phyloP scores from a whole-genome alignment of 2,888 invertebrate species.

The Muschampia plurimacula region DNA sequence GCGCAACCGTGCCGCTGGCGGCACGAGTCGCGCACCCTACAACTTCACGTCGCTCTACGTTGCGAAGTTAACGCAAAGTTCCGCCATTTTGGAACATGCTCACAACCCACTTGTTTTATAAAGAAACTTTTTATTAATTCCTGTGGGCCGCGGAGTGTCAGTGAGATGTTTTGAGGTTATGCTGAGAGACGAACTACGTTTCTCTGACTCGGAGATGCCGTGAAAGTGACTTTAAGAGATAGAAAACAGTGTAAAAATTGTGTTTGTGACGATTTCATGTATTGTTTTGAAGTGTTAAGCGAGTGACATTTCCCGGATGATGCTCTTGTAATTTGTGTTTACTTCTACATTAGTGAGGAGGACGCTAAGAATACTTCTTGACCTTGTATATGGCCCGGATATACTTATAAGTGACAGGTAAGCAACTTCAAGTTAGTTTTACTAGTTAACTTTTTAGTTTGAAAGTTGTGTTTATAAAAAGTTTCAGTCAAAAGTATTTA shows the following conservation, averaged over 20 bases:
- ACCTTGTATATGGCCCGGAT: constrained; percentile 65
- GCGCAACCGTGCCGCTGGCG: constrained; percentile 69
- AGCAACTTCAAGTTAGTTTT: constrained; percentile 71
- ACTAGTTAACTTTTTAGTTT: constrained; percentile 59
- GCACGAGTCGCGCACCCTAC: constrained; percentile 79
- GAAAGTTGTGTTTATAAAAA: constrained; percentile 76
- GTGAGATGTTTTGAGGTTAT: constrained; percentile 86
- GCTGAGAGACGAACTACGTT: constrained; percentile 74
- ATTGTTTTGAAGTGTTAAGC: constrained; percentile 82
- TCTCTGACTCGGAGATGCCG: constrained; percentile 66
- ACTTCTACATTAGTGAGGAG: constrained; percentile 72
- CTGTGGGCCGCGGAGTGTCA: constrained; percentile 86
- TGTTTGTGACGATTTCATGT: constrained; percentile 72
- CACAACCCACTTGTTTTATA: constrained; percentile 87
- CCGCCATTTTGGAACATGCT: constrained; percentile 87
- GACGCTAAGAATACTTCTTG: constrained; percentile 68
- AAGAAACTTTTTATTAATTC: constrained; percentile 87
- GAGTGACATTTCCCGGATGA: constrained; percentile 73
- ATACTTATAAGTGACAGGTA: constrained; percentile 61
- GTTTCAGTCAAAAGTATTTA: constrained; percentile 73
- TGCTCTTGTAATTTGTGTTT: constrained; percentile 82
- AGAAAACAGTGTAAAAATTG: constrained; percentile 55
- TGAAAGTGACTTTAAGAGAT: constrained; percentile 61
- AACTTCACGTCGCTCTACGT: constrained; percentile 85
- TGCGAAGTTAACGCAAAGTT: constrained; percentile 86